Percentiles rank a stretch among this genome's conserved stretches.
phyloP scores from a whole-genome alignment of 2,888 invertebrate genomes.

The Metallyticus violacea region DNA sequence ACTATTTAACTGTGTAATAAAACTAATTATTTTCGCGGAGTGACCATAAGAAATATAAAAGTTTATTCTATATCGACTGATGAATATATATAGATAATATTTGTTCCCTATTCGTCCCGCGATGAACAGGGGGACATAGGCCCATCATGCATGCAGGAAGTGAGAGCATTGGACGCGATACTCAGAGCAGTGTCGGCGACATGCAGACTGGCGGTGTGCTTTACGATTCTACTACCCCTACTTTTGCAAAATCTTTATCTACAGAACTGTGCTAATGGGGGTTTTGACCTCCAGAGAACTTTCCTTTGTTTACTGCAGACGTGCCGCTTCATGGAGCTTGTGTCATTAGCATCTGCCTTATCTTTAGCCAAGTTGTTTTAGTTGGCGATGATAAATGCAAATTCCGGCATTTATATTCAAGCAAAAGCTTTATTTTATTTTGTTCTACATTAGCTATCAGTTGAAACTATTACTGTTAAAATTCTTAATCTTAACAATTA shows the following conservation, averaged over 20 bases:
- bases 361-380: not conserved
- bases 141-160: not conserved
- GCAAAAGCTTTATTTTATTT: no score
- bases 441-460: no score
- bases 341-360: not conserved
- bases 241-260: not conserved
- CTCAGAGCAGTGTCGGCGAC: not conserved
- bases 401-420: no score
- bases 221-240: not conserved
- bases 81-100: no score
- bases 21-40: no score
- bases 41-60: no score
- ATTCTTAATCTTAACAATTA: no score
- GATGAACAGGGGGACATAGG: not conserved
- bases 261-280: not conserved
- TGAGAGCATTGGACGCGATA: no score
- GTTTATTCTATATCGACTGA: no score
- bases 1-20: no score
- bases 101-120: no score
- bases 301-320: not conserved
- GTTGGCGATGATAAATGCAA: not conserved
- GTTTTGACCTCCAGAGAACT: not conserved
- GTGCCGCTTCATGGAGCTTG: not conserved
- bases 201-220: not conserved
- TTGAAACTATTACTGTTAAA: no score